Conservation (phyloP, 2,888 invertebrate species). For the Andrena bucephala region DNA sequence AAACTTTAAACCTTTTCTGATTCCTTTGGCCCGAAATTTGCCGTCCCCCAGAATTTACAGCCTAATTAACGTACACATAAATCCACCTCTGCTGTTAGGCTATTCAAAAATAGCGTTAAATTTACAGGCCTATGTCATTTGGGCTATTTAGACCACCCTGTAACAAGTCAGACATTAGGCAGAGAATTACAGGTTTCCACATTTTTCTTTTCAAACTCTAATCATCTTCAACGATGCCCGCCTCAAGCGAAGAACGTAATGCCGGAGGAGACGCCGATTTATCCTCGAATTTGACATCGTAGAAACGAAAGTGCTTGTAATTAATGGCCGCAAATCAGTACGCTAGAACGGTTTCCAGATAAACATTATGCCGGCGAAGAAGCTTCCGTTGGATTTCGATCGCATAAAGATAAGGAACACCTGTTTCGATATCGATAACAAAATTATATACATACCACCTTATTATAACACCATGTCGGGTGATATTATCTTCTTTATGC, state of each 20-base stretch:
- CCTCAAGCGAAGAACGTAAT: not conserved
- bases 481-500: constrained; percentile 65
- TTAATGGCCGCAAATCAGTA: constrained; percentile 45
- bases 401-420: constrained; percentile 57
- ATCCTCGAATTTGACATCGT: constrained; percentile 32
- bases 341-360: constrained; percentile 37
- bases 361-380: constrained; percentile 41
- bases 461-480: constrained; percentile 64
- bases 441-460: constrained; percentile 65
- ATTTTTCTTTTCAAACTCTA: not conserved
- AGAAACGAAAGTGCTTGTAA: constrained; percentile 31
- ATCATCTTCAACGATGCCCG: not conserved
- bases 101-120: too few species aligned
- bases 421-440: constrained; percentile 64
- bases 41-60: too few species aligned
- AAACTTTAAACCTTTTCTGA: too few species aligned
- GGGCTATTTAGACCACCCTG: not conserved
- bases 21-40: too few species aligned
- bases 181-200: not conserved
- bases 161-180: not conserved
- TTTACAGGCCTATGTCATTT: too few species aligned
- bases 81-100: too few species aligned
- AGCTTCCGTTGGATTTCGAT: constrained; percentile 61
- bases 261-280: constrained; percentile 15
- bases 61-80: too few species aligned